Percentiles rank a stretch among this genome's conserved stretches.
phyloP scores from a whole-genome alignment of 2,113 vertebrate genomes.

The Thomomys bottae region DNA sequence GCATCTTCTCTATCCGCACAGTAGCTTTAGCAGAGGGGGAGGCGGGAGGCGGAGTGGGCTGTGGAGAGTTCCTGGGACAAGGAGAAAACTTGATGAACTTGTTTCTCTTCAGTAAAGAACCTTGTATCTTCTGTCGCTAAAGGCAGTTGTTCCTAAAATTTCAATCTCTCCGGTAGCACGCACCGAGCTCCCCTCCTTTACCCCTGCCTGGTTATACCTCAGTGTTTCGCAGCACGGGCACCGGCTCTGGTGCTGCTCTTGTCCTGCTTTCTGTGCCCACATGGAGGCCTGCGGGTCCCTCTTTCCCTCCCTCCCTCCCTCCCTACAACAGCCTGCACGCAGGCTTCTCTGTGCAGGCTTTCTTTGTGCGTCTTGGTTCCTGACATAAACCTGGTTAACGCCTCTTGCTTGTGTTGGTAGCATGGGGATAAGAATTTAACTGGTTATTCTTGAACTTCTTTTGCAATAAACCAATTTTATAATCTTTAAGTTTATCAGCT shows the following conservation, averaged over 20 bases:
- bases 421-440: slow-evolving; percentile 84
- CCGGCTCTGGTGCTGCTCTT: slow-evolving; percentile 42
- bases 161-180: slow-evolving; percentile 73
- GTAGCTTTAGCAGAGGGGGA: slow-evolving; percentile 53
- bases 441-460: slow-evolving; percentile 89
- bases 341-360: slow-evolving; percentile 75
- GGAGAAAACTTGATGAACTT: slow-evolving; percentile 76
- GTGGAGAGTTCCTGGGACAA: slow-evolving; percentile 66
- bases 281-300: slow-evolving; percentile 62
- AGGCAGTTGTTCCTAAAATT: slow-evolving; percentile 67
- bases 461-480: slow-evolving; percentile 86
- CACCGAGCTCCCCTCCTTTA: slow-evolving; percentile 75
- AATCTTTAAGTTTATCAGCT: slow-evolving; percentile 81
- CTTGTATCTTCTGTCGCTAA: slow-evolving; percentile 62
- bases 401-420: slow-evolving; percentile 83
- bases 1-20: neutral
- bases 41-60: slow-evolving; percentile 7
- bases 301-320: too few relatives aligned
- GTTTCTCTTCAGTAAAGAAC: slow-evolving; percentile 66
- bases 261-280: neutral
- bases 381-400: slow-evolving; percentile 82
- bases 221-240: slow-evolving; percentile 36
- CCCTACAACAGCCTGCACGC: slow-evolving; percentile 80
- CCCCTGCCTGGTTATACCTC: slow-evolving; percentile 56
- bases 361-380: slow-evolving; percentile 74